Percentiles rank a stretch among this genome's conserved stretches.
phyloP scores from a whole-genome alignment of 1,140 invertebrate genomes.

The Drosophila neocordata region DNA sequence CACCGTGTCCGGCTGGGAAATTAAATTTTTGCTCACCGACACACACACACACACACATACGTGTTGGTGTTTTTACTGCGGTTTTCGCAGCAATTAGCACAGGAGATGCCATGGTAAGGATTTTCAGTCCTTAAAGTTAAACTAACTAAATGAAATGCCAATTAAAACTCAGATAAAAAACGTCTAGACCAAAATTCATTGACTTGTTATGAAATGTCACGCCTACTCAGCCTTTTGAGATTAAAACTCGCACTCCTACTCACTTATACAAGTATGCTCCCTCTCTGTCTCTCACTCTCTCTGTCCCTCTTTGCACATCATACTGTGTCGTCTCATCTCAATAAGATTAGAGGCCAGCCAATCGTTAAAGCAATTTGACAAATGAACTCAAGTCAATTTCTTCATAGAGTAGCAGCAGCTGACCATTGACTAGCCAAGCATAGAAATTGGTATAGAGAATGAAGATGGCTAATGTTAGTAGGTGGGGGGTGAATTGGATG shows the following conservation, averaged over 20 bases:
- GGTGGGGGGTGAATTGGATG: slow-evolving; percentile 4
- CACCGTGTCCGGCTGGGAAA: slow-evolving; percentile 37
- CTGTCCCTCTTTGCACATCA: not conserved
- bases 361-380: slow-evolving; percentile 19
- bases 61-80: slow-evolving; percentile 24
- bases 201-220: slow-evolving; percentile 3
- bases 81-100: slow-evolving; percentile 55
- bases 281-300: not conserved
- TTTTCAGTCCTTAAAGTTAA: slow-evolving; percentile 2
- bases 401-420: slow-evolving; percentile 15
- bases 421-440: slow-evolving; percentile 30
- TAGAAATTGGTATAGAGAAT: not conserved
- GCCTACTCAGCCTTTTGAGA: not conserved
- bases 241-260: not conserved
- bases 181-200: slow-evolving; percentile 9
- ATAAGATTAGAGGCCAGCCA: slow-evolving; percentile 11
- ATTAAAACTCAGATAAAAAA: slow-evolving; percentile 35
- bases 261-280: not conserved
- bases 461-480: too few species aligned
- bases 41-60: slow-evolving; percentile 1
- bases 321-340: slow-evolving; percentile 1
- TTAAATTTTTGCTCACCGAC: slow-evolving; percentile 53
- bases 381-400: slow-evolving; percentile 22
- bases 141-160: slow-evolving; percentile 35
- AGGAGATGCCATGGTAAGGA: not conserved